Percentiles rank a stretch among this genome's conserved stretches.
phyloP scores from a whole-genome alignment of 2,888 invertebrate genomes.

The Zaprionus obscuricornis region DNA sequence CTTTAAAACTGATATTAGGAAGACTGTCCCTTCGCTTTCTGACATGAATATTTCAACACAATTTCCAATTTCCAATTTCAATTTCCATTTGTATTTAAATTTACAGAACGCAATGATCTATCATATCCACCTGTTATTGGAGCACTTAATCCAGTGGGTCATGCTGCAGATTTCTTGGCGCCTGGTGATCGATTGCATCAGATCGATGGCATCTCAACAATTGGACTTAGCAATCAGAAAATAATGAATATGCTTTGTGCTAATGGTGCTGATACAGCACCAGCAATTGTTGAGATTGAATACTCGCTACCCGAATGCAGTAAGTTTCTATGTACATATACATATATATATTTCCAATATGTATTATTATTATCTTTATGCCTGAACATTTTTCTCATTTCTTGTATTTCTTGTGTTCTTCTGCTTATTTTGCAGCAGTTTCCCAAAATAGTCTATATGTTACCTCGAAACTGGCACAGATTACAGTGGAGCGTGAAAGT shows the following conservation, averaged over 20 bases:
- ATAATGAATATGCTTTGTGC: conserved; percentile 88
- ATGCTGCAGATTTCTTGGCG: conserved; percentile 89
- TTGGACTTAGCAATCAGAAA: conserved; percentile 90
- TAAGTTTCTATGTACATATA: too few species aligned
- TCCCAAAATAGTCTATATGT: conserved; percentile 90
- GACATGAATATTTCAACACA: too few species aligned
- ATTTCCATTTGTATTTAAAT: too few species aligned
- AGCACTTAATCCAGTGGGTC: conserved; percentile 82
- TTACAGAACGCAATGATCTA: conserved; percentile 82
- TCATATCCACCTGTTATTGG: conserved; percentile 84
- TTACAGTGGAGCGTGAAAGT: conserved; percentile 91
- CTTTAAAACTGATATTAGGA: too few species aligned
- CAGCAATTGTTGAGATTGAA: conserved; percentile 92
- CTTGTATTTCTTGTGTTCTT: background rate
- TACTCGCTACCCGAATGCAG: conserved; percentile 92
- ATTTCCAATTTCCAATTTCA: too few species aligned
- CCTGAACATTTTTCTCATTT: background rate
- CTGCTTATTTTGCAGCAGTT: conserved; percentile 80
- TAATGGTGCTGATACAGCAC: conserved; percentile 85
- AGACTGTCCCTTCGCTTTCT: too few species aligned
- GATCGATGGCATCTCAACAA: conserved; percentile 92
- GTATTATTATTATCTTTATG: too few species aligned
- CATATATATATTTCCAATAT: too few species aligned
- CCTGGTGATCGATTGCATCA: conserved; percentile 92
- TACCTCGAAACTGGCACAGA: conserved; percentile 90